phyloP scores from a whole-genome alignment of 2,113 vertebrate species.

The Acanthisitta chloris region DNA sequence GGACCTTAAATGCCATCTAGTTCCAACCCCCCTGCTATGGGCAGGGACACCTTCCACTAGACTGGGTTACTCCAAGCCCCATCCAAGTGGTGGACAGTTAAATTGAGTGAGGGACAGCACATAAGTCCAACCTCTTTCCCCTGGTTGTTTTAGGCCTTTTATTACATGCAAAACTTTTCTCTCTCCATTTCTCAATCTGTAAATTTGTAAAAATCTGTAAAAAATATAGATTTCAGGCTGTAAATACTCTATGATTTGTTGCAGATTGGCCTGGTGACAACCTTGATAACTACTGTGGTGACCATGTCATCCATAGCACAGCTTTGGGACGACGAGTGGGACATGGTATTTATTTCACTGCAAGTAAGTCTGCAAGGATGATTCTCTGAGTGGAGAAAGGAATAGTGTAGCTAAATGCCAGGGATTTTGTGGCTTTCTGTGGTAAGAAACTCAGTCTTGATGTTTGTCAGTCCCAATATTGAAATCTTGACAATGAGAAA shows the following conservation, averaged over 20 bases:
- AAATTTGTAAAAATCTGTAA: fast-evolving
- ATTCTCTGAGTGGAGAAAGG: neutral
- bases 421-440: neutral
- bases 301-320: constrained; percentile 89
- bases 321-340: constrained; percentile 92
- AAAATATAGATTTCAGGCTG: neutral
- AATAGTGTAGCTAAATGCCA: neutral
- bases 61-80: too few species aligned
- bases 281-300: constrained; percentile 82
- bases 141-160: neutral
- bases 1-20: too few species aligned
- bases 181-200: neutral
- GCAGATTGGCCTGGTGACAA: constrained; percentile 85
- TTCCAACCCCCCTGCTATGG: too few species aligned
- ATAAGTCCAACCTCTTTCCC: neutral
- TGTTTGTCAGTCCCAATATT: neutral
- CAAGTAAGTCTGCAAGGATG: constrained; percentile 74
- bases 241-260: neutral
- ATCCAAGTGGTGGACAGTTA: neutral
- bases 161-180: fast-evolving
- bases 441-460: neutral
- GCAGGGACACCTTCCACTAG: too few species aligned
- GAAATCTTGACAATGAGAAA: neutral
- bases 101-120: neutral
- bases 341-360: constrained; percentile 87